A percentile compares a stretch with the other conserved stretches of the same genome.
These are phyloP conservation scores for Lacerta viridis DNA, from an alignment of 2,797 vertebrate genomes.

Conservation along the genomic window DNA sequence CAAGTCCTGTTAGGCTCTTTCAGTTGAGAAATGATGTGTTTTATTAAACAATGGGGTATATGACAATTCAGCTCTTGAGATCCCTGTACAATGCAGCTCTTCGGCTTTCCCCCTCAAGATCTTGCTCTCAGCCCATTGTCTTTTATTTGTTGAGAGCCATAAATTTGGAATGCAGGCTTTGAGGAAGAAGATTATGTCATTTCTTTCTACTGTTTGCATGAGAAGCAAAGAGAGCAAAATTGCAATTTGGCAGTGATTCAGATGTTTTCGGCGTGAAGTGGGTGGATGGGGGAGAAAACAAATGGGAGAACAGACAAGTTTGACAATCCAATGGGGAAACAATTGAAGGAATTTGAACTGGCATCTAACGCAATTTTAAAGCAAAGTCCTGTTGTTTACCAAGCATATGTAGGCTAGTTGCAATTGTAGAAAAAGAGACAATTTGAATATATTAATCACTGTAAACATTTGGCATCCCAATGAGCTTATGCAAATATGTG, in stretches of 20 bases:
- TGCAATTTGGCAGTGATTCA: slow-evolving; percentile 54
- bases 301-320: slow-evolving; percentile 52
- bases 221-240: slow-evolving; percentile 28
- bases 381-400: slow-evolving; percentile 52
- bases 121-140: neutral
- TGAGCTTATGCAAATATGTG: slow-evolving; percentile 39
- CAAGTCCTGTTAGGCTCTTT: neutral
- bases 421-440: slow-evolving; percentile 34
- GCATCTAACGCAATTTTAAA: slow-evolving; percentile 43
- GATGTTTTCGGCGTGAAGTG: slow-evolving; percentile 54
- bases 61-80: slow-evolving; percentile 16
- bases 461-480: neutral
- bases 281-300: slow-evolving; percentile 42
- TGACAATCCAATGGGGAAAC: slow-evolving; percentile 38
- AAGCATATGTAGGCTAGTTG: slow-evolving; percentile 27
- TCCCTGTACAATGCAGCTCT: slow-evolving; percentile 6
- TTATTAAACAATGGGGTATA: slow-evolving; percentile 28
- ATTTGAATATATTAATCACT: slow-evolving; percentile 47
- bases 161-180: slow-evolving; percentile 43
- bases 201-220: slow-evolving; percentile 43
- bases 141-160: slow-evolving; percentile 47
- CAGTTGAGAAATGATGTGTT: slow-evolving; percentile 20
- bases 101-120: slow-evolving; percentile 25
- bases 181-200: slow-evolving; percentile 46
- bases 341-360: slow-evolving; percentile 41